phyloP scores from a whole-genome alignment of 2,888 invertebrate species.

The Leucania comma region DNA sequence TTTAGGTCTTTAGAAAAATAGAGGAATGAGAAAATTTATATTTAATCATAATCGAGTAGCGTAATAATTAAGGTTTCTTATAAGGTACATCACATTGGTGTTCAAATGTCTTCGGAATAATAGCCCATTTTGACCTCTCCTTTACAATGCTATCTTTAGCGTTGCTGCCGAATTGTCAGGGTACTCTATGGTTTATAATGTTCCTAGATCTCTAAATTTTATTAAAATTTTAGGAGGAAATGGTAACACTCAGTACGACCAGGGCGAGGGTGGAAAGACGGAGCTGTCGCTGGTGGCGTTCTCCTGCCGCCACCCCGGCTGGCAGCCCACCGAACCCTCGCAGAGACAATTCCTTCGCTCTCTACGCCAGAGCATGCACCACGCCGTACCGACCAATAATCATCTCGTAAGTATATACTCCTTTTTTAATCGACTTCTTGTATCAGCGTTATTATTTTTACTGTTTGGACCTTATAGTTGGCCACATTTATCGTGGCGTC shows the following conservation, averaged over 20 bases:
- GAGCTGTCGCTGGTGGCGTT: constrained; percentile 99
- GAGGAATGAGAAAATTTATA: too few relatives aligned
- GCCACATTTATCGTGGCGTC: background rate
- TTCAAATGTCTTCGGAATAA: too few relatives aligned
- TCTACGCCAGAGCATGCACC: constrained; percentile 90
- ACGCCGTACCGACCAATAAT: constrained; percentile 80
- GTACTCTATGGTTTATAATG: background rate
- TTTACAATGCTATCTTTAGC: too few relatives aligned
- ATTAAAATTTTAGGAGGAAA: constrained; percentile 59
- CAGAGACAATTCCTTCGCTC: constrained; percentile 94
- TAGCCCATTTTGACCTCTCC: too few relatives aligned
- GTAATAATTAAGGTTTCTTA: too few relatives aligned
- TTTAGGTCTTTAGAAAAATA: too few relatives aligned
- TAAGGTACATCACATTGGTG: too few relatives aligned
- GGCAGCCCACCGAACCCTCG: constrained; percentile 95
- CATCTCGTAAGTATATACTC: constrained; percentile 75
- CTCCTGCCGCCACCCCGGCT: constrained; percentile 98
- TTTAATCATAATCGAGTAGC: too few relatives aligned
- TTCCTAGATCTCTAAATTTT: background rate
- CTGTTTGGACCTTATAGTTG: background rate
- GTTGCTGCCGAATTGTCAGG: background rate
- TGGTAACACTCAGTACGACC: constrained; percentile 89
- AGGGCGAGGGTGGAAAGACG: constrained; percentile 98
- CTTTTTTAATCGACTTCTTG: too few relatives aligned
- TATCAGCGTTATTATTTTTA: too few relatives aligned